Evolutionary conservation across 2,888 invertebrate genomes (phyloP), one percentile per base, ranked within the genome.

Genomic region (Cheilosia scutellata): DNA sequence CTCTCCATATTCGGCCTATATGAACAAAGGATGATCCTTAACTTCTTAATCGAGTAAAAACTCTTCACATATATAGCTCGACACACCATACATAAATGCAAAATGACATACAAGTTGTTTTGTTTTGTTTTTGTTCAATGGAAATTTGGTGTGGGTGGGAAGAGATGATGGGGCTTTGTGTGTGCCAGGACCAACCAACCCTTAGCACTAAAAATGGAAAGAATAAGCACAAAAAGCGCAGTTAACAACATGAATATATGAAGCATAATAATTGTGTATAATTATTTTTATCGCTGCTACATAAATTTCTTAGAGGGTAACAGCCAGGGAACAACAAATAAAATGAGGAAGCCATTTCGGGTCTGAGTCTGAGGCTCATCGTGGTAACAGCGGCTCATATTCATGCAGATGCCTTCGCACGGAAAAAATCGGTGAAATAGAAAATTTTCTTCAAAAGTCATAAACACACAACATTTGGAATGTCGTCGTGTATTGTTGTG

Each of bases 201-300:
- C 63, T 57, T 63, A 31, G 49, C 58, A 57, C 75, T 57, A 68
- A 42, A 68, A 63, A 70, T 71, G 57, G 13, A 63, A 76, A 63
- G 63, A 76, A 76, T 44, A 76, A 55, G 62, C 13, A 75, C 75
- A 82, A 70, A 82, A 76, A 65, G 82, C 75, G 58, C 82, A 82
- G 75, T 82, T 82, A 76, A 76, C 75, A 82, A 65, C 76, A 82
- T 70, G 82, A 82, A 82, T 82, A 82, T 82, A 82, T 82, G 82
- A 82, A 76, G 70, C 82, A 82, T 82, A 82, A 82, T 82, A 76
- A 82, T 76, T 76, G 82, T 76, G 82, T 76, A 65, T 65, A 82
- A 82, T 80, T 80, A 80, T 82, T 82, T 82, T 76, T 82, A 82
- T 82, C 82, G 75, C 70, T 82, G 82, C 63, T 76, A 65, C 75